Evolutionary conservation across 1,140 invertebrate genomes (phyloP).

Genomic region (Goniozus legneri): DNA sequence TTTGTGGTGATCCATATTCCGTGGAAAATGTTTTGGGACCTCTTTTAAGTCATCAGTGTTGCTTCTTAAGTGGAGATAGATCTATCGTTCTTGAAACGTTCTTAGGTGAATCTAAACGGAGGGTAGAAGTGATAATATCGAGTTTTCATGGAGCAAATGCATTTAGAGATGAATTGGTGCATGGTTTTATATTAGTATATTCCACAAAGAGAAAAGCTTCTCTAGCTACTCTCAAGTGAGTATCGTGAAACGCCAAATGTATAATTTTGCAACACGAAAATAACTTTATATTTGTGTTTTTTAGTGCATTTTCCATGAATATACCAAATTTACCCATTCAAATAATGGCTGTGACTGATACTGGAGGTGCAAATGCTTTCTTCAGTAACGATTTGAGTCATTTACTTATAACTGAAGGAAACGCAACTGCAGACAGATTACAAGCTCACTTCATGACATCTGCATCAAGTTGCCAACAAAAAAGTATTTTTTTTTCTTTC

Average conservation of each 20-base stretch:
- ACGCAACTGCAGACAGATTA: constrained; percentile 86
- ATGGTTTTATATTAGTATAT: constrained; percentile 95
- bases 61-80: constrained; percentile 80
- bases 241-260: constrained; percentile 15
- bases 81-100: constrained; percentile 89
- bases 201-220: constrained; percentile 94
- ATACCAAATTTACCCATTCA: constrained; percentile 93
- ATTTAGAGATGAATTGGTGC: constrained; percentile 88
- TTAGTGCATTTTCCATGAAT: constrained; percentile 88
- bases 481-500: constrained; percentile 60
- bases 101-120: constrained; percentile 81
- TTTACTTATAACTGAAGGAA: constrained; percentile 88
- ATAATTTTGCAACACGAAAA: not conserved
- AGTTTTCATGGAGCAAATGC: constrained; percentile 94
- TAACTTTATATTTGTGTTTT: constrained; percentile 24
- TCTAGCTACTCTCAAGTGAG: constrained; percentile 85
- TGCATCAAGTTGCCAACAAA: constrained; percentile 74
- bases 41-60: constrained; percentile 81
- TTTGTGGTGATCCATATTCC: constrained; percentile 93
- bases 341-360: constrained; percentile 90
- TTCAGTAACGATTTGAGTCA: constrained; percentile 87
- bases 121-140: constrained; percentile 90
- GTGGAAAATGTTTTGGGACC: constrained; percentile 87
- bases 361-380: constrained; percentile 80
- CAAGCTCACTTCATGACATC: constrained; percentile 90